A percentile compares a stretch with the other conserved stretches of the same genome.
Evolutionary conservation across 2,888 invertebrate species (phyloP).

Genomic region (Malthinus seriepunctatus): DNA sequence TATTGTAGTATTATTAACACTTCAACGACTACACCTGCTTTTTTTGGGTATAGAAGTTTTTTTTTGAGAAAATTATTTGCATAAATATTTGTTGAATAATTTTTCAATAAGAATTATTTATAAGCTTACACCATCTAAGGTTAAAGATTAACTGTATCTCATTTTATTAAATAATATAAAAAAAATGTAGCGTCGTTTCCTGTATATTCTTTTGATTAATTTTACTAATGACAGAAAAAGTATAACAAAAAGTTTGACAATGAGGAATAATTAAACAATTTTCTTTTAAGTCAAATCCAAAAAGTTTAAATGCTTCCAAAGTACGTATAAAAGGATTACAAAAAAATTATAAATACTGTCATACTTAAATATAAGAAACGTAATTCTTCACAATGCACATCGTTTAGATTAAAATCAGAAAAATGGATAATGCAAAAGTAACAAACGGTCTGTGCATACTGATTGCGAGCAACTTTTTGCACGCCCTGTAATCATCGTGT

Average conservation of each 20-base stretch:
- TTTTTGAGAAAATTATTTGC: constrained; percentile 1
- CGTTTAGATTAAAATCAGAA: constrained; percentile 5
- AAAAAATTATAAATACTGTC: too few species aligned
- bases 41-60: constrained; percentile 7
- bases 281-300: too few species aligned
- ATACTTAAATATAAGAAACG: neutral
- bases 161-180: too few species aligned
- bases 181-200: too few species aligned
- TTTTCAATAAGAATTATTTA: constrained; percentile 7
- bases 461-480: constrained; percentile 25
- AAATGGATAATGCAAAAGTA: too few species aligned
- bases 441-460: constrained; percentile 9
- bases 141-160: too few species aligned
- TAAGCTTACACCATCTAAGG: neutral
- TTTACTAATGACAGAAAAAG: too few species aligned
- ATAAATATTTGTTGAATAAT: constrained; percentile 5
- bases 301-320: too few species aligned
- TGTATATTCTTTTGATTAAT: too few species aligned
- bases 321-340: too few species aligned
- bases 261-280: too few species aligned
- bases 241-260: too few species aligned
- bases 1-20: constrained; percentile 9
- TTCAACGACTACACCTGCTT: constrained; percentile 7
- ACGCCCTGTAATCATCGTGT: constrained; percentile 27
- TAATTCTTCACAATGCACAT: constrained; percentile 2